Conservation (phyloP, 2,888 invertebrate genomes). For the Dinocampus coccinellae region DNA sequence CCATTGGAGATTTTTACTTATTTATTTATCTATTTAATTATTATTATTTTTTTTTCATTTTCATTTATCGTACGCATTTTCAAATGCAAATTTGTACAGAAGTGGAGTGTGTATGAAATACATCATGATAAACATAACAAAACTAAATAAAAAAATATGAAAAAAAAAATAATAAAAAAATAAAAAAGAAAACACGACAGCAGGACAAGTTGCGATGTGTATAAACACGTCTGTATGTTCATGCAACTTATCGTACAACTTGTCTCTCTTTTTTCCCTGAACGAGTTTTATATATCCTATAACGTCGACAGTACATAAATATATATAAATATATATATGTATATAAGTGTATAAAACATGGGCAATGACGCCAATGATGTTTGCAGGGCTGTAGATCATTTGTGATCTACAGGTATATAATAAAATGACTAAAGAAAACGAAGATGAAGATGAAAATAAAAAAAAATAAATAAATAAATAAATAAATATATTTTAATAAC, state of each 20-base stretch:
- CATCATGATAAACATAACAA: too few species aligned
- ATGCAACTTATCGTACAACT: neutral
- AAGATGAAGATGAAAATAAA: neutral
- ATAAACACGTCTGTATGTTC: neutral
- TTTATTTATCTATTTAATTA: too few species aligned
- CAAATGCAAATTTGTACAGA: too few species aligned
- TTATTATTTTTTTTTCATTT: too few species aligned
- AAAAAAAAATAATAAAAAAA: slow-evolving; percentile 22
- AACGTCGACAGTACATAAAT: slow-evolving; percentile 21
- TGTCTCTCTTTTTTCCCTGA: slow-evolving; percentile 35
- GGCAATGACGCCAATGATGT: slow-evolving; percentile 39
- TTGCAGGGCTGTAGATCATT: slow-evolving; percentile 49
- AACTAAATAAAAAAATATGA: too few species aligned
- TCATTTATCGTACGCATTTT: too few species aligned
- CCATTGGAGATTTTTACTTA: too few species aligned
- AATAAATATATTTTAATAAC: too few species aligned
- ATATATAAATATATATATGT: slow-evolving; percentile 36
- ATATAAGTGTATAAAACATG: slow-evolving; percentile 33
- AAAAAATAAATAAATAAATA: neutral
- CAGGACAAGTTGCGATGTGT: slow-evolving; percentile 6
- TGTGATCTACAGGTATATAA: slow-evolving; percentile 9
- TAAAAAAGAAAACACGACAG: slow-evolving; percentile 31
- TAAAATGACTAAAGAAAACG: neutral
- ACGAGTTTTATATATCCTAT: slow-evolving; percentile 31
- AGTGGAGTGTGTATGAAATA: too few species aligned